phyloP scores from a whole-genome alignment of 2,113 vertebrate genomes.

The Ciconia maguari region DNA sequence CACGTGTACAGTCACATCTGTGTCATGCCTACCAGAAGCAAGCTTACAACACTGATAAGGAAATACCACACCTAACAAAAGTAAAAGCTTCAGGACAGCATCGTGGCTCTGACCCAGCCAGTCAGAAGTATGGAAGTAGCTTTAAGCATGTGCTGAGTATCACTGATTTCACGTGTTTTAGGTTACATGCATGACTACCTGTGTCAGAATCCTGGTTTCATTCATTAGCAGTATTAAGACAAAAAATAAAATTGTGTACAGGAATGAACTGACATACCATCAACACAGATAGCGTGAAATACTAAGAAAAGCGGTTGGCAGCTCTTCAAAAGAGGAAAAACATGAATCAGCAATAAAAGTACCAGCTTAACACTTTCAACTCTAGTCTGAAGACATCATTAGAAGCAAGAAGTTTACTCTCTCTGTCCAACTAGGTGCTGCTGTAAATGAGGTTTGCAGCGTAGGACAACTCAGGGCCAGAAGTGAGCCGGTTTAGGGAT shows the following conservation, averaged over 20 bases:
- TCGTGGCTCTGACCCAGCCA: neutral
- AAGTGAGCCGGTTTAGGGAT: neutral
- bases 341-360: neutral
- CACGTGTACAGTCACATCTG: rapidly evolving
- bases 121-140: neutral
- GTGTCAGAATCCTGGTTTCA: neutral
- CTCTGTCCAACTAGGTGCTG: neutral
- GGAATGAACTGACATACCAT: neutral
- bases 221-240: neutral
- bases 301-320: neutral
- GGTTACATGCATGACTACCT: neutral
- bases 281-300: neutral
- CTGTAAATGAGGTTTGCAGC: neutral
- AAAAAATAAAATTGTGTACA: neutral
- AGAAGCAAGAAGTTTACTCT: neutral
- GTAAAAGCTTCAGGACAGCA: neutral
- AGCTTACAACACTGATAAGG: neutral
- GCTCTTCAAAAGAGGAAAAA: neutral
- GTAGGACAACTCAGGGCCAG: neutral
- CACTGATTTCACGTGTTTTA: neutral
- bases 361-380: neutral
- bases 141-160: neutral
- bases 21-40: neutral
- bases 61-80: neutral
- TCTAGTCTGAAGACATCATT: neutral